These are phyloP conservation scores for Pocillopora grandis DNA, from an alignment of 92 coral and sea anemone genomes.

Conservation along the genomic window DNA sequence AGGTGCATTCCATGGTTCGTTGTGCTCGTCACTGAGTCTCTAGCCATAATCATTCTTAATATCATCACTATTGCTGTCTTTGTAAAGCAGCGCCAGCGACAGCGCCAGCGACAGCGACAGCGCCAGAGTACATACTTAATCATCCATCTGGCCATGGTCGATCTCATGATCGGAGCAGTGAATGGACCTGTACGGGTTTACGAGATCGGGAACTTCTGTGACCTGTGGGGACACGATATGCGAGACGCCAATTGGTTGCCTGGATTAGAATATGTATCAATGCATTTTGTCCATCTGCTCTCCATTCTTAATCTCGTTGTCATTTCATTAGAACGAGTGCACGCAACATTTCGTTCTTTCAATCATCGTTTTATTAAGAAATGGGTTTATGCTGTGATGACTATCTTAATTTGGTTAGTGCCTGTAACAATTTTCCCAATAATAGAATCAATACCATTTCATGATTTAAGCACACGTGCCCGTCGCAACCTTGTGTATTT, in stretches of 20 bases:
- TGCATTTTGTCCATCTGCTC: too few relatives aligned
- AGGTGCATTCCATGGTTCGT: too few relatives aligned
- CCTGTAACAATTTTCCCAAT: too few relatives aligned
- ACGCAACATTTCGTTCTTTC: slow-evolving; percentile 2
- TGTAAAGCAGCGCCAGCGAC: too few relatives aligned
- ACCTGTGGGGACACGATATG: neutral
- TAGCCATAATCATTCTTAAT: too few relatives aligned
- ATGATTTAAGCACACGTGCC: too few relatives aligned
- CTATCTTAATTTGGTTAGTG: neutral
- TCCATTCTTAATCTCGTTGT: neutral
- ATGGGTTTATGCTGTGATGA: neutral
- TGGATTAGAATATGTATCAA: neutral
- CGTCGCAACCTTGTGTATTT: too few relatives aligned
- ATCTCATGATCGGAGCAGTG: neutral
- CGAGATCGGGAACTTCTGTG: neutral
- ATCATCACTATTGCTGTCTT: too few relatives aligned
- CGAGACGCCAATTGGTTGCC: neutral
- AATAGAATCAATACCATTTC: too few relatives aligned
- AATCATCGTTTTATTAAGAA: neutral
- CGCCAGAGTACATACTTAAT: slow-evolving; percentile 7
- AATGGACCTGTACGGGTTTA: too few relatives aligned
- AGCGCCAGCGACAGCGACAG: too few relatives aligned
- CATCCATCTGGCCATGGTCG: neutral
- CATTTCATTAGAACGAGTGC: neutral
- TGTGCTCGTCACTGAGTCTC: too few relatives aligned